These are phyloP conservation scores for Drosophila merina DNA, from an alignment of 2,888 invertebrate genomes.

Conservation along the genomic window DNA sequence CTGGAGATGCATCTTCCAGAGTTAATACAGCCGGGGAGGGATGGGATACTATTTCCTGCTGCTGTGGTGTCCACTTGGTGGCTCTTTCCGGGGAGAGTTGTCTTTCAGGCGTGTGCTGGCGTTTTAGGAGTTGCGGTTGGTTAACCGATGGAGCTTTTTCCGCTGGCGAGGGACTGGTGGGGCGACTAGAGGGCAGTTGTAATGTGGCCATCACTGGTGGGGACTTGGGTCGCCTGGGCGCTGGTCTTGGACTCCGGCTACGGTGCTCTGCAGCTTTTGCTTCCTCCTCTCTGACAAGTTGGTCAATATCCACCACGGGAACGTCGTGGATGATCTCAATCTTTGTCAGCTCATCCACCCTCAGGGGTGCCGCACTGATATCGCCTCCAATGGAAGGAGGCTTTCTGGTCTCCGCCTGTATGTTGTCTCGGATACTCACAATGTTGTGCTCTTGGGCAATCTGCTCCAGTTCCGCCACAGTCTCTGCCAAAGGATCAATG, in stretches of 20 bases:
- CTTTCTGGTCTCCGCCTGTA: slow-evolving; percentile 71
- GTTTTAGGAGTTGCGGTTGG: slow-evolving; percentile 63
- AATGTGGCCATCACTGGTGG: slow-evolving; percentile 59
- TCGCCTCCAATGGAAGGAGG: slow-evolving; percentile 76
- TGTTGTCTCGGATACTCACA: slow-evolving; percentile 78
- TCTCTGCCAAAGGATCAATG: slow-evolving; percentile 64
- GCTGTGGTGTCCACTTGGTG: slow-evolving; percentile 54
- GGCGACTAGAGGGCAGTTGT: slow-evolving; percentile 57
- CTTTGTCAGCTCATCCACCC: slow-evolving; percentile 70
- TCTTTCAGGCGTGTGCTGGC: slow-evolving; percentile 78
- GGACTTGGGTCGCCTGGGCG: slow-evolving; percentile 61
- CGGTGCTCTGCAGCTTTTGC: slow-evolving; percentile 64
- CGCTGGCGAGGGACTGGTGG: slow-evolving; percentile 50
- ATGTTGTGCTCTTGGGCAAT: slow-evolving; percentile 71
- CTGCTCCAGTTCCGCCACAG: slow-evolving; percentile 73
- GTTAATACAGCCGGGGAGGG: slow-evolving; percentile 40
- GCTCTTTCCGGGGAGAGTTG: slow-evolving; percentile 68
- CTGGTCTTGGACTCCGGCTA: slow-evolving; percentile 60
- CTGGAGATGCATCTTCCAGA: slow-evolving; percentile 60
- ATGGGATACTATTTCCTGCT: slow-evolving; percentile 6
- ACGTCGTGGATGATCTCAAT: slow-evolving; percentile 74
- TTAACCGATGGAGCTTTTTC: slow-evolving; percentile 3
- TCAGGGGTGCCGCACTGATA: slow-evolving; percentile 61
- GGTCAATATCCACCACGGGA: slow-evolving; percentile 72
- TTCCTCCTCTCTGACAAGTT: slow-evolving; percentile 66